A percentile compares a stretch with the other conserved stretches of the same genome.
phyloP scores from a whole-genome alignment of 2,797 vertebrate species.

The Glossophaga mutica region DNA sequence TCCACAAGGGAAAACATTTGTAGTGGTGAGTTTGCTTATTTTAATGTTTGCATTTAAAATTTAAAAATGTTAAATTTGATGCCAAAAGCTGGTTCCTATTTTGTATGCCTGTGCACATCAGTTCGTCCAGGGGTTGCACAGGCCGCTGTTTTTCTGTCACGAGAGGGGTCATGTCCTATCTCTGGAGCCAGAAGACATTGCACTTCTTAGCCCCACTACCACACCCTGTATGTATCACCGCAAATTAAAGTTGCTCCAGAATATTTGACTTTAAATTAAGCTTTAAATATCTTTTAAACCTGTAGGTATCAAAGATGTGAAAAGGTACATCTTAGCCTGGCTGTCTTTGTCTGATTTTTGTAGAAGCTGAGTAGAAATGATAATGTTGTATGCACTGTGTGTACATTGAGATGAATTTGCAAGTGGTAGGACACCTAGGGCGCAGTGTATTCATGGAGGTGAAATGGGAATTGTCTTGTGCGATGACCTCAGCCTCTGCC shows the following conservation, averaged over 20 bases:
- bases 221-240: neutral
- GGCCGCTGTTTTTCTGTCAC: neutral
- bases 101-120: neutral
- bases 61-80: neutral
- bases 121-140: neutral
- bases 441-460: neutral
- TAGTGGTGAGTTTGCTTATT: neutral
- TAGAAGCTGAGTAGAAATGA: neutral
- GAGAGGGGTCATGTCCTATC: neutral
- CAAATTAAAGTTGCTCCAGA: neutral
- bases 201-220: neutral
- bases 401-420: neutral
- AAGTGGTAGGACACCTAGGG: neutral
- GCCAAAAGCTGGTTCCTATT: neutral
- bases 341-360: slow-evolving; percentile 14
- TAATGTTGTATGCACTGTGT: neutral
- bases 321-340: neutral
- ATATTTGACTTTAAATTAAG: neutral
- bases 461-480: neutral
- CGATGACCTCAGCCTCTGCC: neutral
- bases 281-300: neutral
- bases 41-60: slow-evolving; percentile 1
- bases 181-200: neutral
- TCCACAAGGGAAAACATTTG: neutral
- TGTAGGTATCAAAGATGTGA: neutral